These are phyloP conservation scores for Drosophila kanapiae DNA, from an alignment of 1,140 invertebrate genomes.

Conservation along the genomic window DNA sequence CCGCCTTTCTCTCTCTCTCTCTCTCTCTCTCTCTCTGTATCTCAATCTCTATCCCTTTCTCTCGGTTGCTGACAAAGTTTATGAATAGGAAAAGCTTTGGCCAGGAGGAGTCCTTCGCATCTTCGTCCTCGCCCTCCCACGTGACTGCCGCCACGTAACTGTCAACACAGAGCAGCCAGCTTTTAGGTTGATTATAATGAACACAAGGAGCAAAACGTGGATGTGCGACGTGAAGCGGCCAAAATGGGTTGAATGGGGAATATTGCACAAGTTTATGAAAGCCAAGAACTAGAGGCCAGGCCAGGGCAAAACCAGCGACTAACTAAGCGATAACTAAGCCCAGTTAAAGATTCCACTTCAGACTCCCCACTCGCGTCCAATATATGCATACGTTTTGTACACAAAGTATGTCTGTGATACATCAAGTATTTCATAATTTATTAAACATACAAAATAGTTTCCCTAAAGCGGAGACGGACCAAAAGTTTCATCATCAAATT, in stretches of 20 bases:
- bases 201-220: constrained; percentile 16
- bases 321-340: constrained; percentile 25
- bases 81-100: constrained; percentile 64
- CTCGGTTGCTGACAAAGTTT: constrained; percentile 61
- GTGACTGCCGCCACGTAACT: constrained; percentile 40
- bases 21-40: neutral
- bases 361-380: neutral
- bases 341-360: constrained; percentile 37
- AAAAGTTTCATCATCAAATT: constrained; percentile 2
- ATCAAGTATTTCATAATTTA: constrained; percentile 7
- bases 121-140: constrained; percentile 9
- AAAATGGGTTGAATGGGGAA: constrained; percentile 16
- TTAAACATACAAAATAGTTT: constrained; percentile 1
- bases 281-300: constrained; percentile 24
- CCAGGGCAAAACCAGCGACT: neutral
- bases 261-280: constrained; percentile 35
- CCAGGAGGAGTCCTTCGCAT: neutral
- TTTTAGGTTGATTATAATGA: constrained; percentile 70
- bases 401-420: neutral
- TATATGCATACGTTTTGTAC: neutral
- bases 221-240: neutral
- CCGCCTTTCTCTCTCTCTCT: neutral
- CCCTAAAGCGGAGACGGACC: neutral
- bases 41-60: neutral
- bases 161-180: constrained; percentile 62